These are phyloP conservation scores for Oryzias javanicus DNA, from an alignment of 2,113 vertebrate species.

Conservation along the genomic window DNA sequence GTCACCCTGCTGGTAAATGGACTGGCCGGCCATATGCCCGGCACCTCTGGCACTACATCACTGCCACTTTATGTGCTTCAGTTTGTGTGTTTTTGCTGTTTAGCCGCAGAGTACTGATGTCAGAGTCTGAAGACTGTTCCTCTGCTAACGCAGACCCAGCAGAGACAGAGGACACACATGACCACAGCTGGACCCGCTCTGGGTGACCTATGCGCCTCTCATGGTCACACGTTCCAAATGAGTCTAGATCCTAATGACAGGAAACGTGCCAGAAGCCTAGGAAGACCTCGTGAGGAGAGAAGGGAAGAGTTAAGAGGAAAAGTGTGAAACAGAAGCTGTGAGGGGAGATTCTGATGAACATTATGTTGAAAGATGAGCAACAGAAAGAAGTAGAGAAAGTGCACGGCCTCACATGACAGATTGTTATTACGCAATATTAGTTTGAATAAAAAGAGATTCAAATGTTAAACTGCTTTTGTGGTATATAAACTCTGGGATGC, in stretches of 20 bases:
- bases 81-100: conserved; percentile 7
- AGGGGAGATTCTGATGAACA: neutral
- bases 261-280: conserved; percentile 53
- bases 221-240: conserved; percentile 30
- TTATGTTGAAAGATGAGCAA: neutral
- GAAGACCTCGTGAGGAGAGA: conserved; percentile 41
- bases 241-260: conserved; percentile 66
- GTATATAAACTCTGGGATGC: too few species aligned
- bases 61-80: conserved; percentile 50
- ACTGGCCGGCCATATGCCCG: conserved; percentile 79
- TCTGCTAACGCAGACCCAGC: conserved; percentile 7
- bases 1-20: conserved; percentile 80
- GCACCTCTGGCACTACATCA: conserved; percentile 71
- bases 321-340: neutral
- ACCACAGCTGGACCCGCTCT: conserved; percentile 70
- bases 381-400: neutral
- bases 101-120: neutral
- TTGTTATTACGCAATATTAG: too few species aligned
- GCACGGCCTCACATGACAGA: too few species aligned
- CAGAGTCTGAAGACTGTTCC: conserved; percentile 20
- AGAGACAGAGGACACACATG: conserved; percentile 46
- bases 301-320: conserved; percentile 4
- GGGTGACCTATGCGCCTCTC: conserved; percentile 66
- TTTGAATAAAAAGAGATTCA: too few species aligned
- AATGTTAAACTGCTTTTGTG: too few species aligned